Conservation (phyloP, 2,797 vertebrate genomes). For the Pelobates cultripes region DNA sequence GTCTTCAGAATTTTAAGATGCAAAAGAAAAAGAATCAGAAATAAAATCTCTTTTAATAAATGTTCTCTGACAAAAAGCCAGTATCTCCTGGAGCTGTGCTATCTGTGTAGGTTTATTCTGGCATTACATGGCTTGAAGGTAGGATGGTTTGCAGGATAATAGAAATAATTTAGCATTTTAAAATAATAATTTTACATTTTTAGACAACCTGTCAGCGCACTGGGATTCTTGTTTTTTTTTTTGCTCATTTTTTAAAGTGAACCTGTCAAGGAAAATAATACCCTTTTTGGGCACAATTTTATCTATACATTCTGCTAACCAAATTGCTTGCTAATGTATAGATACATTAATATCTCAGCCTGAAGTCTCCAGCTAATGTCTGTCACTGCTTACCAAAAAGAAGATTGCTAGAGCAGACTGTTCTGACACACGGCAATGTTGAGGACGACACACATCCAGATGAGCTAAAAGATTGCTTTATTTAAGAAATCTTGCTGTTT, state of each 20-base stretch:
- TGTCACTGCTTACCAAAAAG: too few species aligned
- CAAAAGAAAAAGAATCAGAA: background rate
- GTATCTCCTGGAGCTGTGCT: conserved; percentile 30
- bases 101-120: conserved; percentile 51
- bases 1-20: too few species aligned
- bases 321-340: background rate
- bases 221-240: background rate
- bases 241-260: background rate
- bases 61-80: conserved; percentile 42
- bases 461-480: too few species aligned
- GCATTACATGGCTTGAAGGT: conserved; percentile 39
- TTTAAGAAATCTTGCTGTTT: too few species aligned
- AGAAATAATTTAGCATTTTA: conserved; percentile 42
- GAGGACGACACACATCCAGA: too few species aligned
- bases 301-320: background rate
- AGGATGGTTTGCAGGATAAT: conserved; percentile 32
- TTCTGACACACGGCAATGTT: too few species aligned
- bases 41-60: background rate
- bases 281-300: background rate
- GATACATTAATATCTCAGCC: background rate
- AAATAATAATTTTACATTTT: conserved; percentile 36
- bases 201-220: conserved; percentile 37
- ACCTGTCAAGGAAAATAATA: background rate
- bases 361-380: background rate
- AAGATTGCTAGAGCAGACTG: too few species aligned